phyloP scores from a whole-genome alignment of 2,797 vertebrate species.

The Cephalopachus bancanus region DNA sequence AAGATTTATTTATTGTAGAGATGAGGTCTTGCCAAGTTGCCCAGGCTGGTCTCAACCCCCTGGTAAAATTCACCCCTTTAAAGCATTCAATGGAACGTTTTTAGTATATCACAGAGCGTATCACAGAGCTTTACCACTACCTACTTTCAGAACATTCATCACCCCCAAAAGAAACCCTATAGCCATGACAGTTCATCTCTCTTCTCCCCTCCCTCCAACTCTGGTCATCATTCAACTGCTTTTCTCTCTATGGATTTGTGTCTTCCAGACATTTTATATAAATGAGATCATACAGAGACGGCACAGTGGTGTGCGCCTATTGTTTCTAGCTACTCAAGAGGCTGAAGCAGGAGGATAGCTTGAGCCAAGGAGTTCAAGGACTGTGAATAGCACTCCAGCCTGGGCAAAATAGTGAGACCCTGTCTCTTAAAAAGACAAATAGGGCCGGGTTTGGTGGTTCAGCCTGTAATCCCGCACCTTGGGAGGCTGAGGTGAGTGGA shows the following conservation, averaged over 20 bases:
- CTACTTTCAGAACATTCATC: background rate
- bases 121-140: background rate
- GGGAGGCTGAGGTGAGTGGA: too few relatives aligned
- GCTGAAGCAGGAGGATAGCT: background rate
- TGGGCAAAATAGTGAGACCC: background rate
- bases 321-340: background rate
- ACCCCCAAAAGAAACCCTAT: background rate
- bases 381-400: background rate
- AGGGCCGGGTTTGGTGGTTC: too few relatives aligned
- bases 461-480: too few relatives aligned
- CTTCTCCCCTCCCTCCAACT: background rate
- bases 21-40: too few relatives aligned
- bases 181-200: background rate
- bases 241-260: background rate
- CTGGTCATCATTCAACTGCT: background rate
- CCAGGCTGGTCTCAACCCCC: too few relatives aligned
- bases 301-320: background rate
- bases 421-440: background rate
- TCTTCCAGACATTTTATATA: background rate
- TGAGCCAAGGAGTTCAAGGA: background rate
- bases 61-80: constrained; percentile 6
- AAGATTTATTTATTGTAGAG: too few relatives aligned
- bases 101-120: background rate
- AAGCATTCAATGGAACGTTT: background rate
- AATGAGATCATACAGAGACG: background rate